Evolutionary conservation across 2,113 vertebrate genomes (phyloP), one percentile per base, ranked within the genome.

Genomic region (Clinocottus analis): DNA sequence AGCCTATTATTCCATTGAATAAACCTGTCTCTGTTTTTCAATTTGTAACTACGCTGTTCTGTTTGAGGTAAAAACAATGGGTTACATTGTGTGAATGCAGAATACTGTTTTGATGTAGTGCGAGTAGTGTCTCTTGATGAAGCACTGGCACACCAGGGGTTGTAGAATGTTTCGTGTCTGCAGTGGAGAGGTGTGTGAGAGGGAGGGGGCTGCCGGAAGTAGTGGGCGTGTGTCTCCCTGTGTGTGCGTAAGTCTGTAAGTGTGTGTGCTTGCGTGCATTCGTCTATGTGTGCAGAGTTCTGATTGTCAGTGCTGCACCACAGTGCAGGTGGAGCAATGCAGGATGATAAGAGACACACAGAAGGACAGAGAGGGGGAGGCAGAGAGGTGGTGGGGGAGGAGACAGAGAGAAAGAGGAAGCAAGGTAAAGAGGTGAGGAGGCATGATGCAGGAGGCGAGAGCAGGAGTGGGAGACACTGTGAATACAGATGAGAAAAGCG

Each of bases 401-500:
- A 62, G 69, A 55, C 1, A 5, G 53, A 43, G 62, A 49, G 58
- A 64, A 62, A 47, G 80, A 79, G 76, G 75, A 49, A 41, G 67
- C 6, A 23, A 78, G 68, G 56, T 56, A 73, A 55, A 67, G 87
- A 89, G 89, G 83, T 82, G 88, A 90, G 83, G 82, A 89, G 60
- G 59, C 70, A 88, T 87, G 89, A 89, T 90, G 88, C 87, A 69
- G 89, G 83, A 89, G 67, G 80, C 87, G 84, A 75, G 35, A 74
- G 80, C 29, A 75, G 68, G 60, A 80, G 84, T 78, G 65, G 86
- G 83, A 85, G 84, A 86, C 73, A 85, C 83, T 74, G 76, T 89
- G 91, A 90, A 92, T 93, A 91, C 92, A 93, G 87, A 93, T 93
- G 87, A 93, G 92, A 75, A 89, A 87, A 77, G 87, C 85, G 75